Evolutionary conservation across 2,797 vertebrate species (phyloP).

Genomic region (Sebastiscus albofasciatus): DNA sequence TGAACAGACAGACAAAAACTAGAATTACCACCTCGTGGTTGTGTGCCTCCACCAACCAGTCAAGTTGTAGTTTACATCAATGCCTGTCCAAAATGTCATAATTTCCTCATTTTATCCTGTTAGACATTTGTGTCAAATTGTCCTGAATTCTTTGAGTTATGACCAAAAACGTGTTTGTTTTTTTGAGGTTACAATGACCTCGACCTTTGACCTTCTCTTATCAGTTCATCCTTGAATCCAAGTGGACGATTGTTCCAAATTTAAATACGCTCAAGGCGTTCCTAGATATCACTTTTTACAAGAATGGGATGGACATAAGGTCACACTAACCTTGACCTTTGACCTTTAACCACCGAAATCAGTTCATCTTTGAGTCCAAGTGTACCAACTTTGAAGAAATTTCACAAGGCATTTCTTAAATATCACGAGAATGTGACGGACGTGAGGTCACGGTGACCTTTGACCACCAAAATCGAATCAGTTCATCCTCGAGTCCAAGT

Average conservation of each 20-base stretch:
- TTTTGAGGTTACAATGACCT: background rate
- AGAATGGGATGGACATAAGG: no score
- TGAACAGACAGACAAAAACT: background rate
- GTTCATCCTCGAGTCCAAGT: no score
- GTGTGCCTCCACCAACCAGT: accelerated
- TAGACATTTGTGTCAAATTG: background rate
- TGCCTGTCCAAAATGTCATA: background rate
- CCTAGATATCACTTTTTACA: background rate
- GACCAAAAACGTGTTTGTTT: background rate
- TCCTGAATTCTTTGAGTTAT: background rate
- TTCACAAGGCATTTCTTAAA: no score
- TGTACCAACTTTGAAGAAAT: no score
- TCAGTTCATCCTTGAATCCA: background rate
- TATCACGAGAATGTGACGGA: no score
- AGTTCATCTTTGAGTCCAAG: no score
- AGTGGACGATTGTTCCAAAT: background rate
- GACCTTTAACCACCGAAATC: no score
- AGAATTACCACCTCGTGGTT: background rate
- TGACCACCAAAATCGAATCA: no score
- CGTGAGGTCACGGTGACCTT: no score
- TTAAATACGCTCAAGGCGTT: background rate
- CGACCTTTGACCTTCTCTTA: background rate
- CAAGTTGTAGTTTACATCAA: background rate
- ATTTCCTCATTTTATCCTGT: background rate
- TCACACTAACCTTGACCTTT: no score